A percentile compares a stretch with the other conserved stretches of the same genome.
Evolutionary conservation across 2,888 invertebrate species (phyloP).

Genomic region (Anoplius nigerrimus): DNA sequence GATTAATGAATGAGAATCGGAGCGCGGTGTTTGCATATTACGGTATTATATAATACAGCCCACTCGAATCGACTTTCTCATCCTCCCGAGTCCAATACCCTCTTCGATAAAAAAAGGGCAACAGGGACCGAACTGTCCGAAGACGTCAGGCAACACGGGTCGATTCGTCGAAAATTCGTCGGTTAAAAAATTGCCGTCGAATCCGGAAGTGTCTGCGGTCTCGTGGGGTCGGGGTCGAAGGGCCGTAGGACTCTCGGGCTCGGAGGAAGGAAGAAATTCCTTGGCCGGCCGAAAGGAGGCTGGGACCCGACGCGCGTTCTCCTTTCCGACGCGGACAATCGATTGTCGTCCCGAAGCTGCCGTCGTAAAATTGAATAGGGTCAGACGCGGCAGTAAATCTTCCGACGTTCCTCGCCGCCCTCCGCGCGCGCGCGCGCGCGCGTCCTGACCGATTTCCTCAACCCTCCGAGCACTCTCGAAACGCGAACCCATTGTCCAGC

Average conservation of each 20-base stretch:
- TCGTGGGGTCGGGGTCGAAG: background rate
- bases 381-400: constrained; percentile 43
- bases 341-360: constrained; percentile 28
- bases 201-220: too few relatives aligned
- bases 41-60: too few relatives aligned
- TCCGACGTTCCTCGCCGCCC: background rate
- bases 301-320: background rate
- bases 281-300: background rate
- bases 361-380: constrained; percentile 33
- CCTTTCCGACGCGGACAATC: constrained; percentile 14
- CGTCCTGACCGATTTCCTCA: background rate
- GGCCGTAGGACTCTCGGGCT: background rate
- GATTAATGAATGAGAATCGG: too few relatives aligned
- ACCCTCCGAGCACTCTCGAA: background rate
- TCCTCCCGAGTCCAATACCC: too few relatives aligned
- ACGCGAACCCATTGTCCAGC: constrained; percentile 10
- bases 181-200: too few relatives aligned
- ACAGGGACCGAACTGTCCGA: too few relatives aligned
- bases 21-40: too few relatives aligned
- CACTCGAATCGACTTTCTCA: too few relatives aligned
- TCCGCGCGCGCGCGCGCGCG: background rate
- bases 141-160: too few relatives aligned
- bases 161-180: too few relatives aligned
- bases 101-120: too few relatives aligned
- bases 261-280: background rate